Conservation (phyloP, 1,140 invertebrate species). For the Musca vetustissima region DNA sequence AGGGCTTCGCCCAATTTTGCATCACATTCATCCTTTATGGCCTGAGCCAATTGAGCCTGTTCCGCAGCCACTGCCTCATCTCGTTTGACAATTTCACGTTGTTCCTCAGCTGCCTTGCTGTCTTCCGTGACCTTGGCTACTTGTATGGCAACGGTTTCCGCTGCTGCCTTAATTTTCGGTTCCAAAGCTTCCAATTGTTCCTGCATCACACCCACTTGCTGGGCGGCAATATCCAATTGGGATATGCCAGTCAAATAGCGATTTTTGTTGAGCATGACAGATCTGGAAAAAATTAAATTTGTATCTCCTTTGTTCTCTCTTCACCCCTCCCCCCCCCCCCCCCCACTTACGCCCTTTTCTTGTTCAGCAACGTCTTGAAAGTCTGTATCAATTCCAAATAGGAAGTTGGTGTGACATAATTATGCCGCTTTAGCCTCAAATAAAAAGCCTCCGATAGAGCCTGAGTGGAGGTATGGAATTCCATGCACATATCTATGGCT, state of each 20-base stretch:
- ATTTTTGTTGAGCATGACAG: conserved; percentile 61
- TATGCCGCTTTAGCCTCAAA: conserved; percentile 71
- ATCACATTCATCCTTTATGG: conserved; percentile 95
- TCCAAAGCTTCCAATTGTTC: conserved; percentile 80
- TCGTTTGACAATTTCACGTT: conserved; percentile 54
- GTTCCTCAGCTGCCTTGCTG: conserved; percentile 66
- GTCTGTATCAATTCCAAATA: conserved; percentile 91
- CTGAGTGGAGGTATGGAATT: conserved; percentile 85
- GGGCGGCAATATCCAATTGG: conserved; percentile 80
- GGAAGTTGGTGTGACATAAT: conserved; percentile 93
- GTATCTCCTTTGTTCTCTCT: no score
- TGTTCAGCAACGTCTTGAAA: conserved; percentile 80
- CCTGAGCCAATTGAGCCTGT: conserved; percentile 75
- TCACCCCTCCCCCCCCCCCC: neutral
- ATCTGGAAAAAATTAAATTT: conserved; percentile 49
- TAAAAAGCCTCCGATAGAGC: conserved; percentile 74
- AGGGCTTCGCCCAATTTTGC: conserved; percentile 89
- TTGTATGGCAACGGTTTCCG: conserved; percentile 61
- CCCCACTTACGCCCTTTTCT: conserved; percentile 71
- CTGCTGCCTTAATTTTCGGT: conserved; percentile 84
- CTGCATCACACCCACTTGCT: conserved; percentile 84
- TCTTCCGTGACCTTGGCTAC: conserved; percentile 69
- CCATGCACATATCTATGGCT: conserved; percentile 86
- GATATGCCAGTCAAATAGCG: conserved; percentile 86
- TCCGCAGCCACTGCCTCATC: conserved; percentile 72